Conservation (phyloP, 2,888 invertebrate species). For the Sarcophaga caerulescens region DNA sequence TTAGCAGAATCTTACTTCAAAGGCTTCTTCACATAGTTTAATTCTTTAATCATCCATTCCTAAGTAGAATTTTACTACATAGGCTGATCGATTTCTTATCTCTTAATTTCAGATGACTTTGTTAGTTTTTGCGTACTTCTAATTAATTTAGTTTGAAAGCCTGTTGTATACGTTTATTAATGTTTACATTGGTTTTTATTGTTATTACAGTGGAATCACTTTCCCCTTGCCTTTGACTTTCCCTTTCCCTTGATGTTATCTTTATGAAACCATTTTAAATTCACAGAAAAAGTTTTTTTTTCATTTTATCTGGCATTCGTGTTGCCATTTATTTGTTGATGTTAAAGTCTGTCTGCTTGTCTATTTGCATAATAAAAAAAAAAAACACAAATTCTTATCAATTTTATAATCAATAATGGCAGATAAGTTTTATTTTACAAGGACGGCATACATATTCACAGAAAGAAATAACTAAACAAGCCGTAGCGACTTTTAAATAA, state of each 20-base stretch:
- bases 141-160: constrained; percentile 40
- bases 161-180: not conserved
- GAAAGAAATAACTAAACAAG: not conserved
- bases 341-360: not conserved
- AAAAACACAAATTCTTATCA: constrained; percentile 43
- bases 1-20: too few relatives aligned
- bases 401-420: constrained; percentile 57
- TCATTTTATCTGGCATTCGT: not conserved
- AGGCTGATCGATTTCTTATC: too few relatives aligned
- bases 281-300: not conserved
- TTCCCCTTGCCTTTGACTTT: too few relatives aligned
- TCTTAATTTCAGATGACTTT: too few relatives aligned
- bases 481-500: not conserved
- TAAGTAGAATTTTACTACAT: too few relatives aligned
- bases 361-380: not conserved
- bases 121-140: not conserved
- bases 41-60: too few relatives aligned
- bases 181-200: too few relatives aligned
- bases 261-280: too few relatives aligned
- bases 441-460: constrained; percentile 41
- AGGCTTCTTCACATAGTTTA: too few relatives aligned
- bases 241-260: too few relatives aligned
- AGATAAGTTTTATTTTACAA: constrained; percentile 62
- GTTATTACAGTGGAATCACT: too few relatives aligned
- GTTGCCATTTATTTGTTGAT: not conserved